phyloP scores from a whole-genome alignment of 1,140 invertebrate species.

The Dinoponera quadriceps region DNA sequence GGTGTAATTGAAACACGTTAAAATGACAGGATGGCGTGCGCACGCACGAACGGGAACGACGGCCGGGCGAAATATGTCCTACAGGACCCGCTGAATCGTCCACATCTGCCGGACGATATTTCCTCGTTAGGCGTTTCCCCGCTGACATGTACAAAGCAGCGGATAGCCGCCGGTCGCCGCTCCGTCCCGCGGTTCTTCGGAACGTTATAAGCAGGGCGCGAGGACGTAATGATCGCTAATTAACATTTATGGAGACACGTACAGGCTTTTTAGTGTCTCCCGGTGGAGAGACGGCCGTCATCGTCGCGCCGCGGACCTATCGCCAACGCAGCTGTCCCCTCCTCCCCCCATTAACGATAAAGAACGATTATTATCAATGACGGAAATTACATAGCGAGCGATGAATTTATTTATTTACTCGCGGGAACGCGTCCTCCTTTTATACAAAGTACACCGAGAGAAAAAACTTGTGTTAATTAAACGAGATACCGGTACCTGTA shows the following conservation, averaged over 20 bases:
- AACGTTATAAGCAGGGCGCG: slow-evolving; percentile 50
- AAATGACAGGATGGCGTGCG: not conserved
- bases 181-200: slow-evolving; percentile 32
- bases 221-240: slow-evolving; percentile 72
- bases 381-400: not conserved
- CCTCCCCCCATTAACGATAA: slow-evolving; percentile 1
- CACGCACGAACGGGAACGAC: slow-evolving; percentile 22
- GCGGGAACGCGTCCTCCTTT: too few relatives aligned
- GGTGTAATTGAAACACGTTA: slow-evolving; percentile 51
- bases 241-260: slow-evolving; percentile 75
- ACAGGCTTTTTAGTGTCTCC: slow-evolving; percentile 67
- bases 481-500: too few relatives aligned
- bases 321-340: slow-evolving; percentile 23
- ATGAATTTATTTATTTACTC: not conserved
- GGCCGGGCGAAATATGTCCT: slow-evolving; percentile 18
- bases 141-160: slow-evolving; percentile 55
- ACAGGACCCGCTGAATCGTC: slow-evolving; percentile 37
- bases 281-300: not conserved
- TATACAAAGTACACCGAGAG: too few relatives aligned
- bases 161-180: slow-evolving; percentile 38
- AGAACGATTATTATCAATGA: not conserved
- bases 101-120: slow-evolving; percentile 43
- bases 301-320: slow-evolving; percentile 37
- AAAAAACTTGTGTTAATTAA: too few relatives aligned
- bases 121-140: slow-evolving; percentile 41